Evolutionary conservation across 2,797 vertebrate genomes (phyloP).

Genomic region (Salmo trutta): DNA sequence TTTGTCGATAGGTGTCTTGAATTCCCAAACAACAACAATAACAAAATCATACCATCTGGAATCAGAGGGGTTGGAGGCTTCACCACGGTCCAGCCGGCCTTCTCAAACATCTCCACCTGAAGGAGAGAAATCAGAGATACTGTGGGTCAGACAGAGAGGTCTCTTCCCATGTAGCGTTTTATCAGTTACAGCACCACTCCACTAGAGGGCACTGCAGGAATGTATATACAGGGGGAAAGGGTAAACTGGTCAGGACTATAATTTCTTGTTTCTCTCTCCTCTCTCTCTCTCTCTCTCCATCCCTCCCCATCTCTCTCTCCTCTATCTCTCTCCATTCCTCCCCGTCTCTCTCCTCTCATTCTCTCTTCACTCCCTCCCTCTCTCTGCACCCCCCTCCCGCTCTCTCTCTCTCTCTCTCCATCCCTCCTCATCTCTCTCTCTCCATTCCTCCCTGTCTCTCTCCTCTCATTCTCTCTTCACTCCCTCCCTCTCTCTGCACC

Average conservation of each 20-base stretch:
- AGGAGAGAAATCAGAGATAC: conserved; percentile 9
- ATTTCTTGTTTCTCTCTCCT: neutral
- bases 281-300: too few species aligned
- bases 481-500: neutral
- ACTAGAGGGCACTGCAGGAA: conserved; percentile 44
- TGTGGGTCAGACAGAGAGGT: neutral
- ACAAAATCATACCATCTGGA: conserved; percentile 83
- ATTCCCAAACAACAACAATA: neutral
- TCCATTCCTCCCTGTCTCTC: neutral
- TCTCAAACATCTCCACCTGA: conserved; percentile 96
- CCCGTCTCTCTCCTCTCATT: too few species aligned
- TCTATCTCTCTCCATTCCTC: neutral
- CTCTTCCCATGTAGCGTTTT: neutral
- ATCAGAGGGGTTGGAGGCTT: conserved; percentile 90
- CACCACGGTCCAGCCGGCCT: conserved; percentile 93
- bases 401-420: neutral
- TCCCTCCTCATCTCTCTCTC: neutral
- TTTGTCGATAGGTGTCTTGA: neutral
- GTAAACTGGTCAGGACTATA: neutral
- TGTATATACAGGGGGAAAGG: neutral
- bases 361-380: neutral
- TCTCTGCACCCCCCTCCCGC: too few species aligned
- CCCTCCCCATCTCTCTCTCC: neutral
- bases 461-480: neutral
- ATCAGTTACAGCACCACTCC: conserved; percentile 11